A percentile compares a stretch with the other conserved stretches of the same genome.
Conservation (phyloP, 2,888 invertebrate species). For the Protula sp. region DNA sequence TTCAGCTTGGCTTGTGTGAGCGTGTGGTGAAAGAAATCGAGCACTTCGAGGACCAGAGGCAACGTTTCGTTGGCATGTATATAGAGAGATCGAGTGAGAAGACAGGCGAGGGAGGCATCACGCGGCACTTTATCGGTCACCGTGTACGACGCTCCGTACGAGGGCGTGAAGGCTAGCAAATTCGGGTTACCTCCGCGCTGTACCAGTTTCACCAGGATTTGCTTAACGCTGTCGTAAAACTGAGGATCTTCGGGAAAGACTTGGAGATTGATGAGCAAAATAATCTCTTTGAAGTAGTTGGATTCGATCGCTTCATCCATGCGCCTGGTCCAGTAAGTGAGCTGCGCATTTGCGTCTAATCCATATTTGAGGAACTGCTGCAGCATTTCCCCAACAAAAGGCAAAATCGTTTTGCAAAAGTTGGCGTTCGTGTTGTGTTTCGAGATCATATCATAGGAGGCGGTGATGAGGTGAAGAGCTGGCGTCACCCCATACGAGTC, state of each 20-base stretch:
- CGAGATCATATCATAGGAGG: conserved; percentile 21
- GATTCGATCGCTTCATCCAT: conserved; percentile 25
- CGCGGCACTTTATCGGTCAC: conserved; percentile 10
- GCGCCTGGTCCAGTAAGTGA: conserved; percentile 23
- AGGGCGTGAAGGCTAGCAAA: conserved; percentile 21
- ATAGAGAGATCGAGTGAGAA: conserved; percentile 18
- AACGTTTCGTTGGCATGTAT: conserved; percentile 6
- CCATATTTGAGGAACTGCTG: conserved; percentile 22
- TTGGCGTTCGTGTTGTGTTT: conserved; percentile 12
- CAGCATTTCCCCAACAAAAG: conserved; percentile 21
- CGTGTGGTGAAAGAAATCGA: conserved; percentile 16
- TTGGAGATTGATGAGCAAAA: conserved; percentile 21
- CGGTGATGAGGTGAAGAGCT: conserved; percentile 19
- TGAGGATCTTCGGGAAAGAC: conserved; percentile 14
- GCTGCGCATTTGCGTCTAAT: conserved; percentile 18
- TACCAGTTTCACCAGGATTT: conserved; percentile 18
- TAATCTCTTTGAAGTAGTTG: conserved; percentile 25
- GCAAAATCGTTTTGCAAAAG: conserved; percentile 22
- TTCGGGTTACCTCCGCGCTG: conserved; percentile 25
- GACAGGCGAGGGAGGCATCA: conserved; percentile 17
- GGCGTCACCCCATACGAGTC: conserved; percentile 25
- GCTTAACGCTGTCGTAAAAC: conserved; percentile 18
- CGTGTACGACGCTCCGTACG: conserved; percentile 17
- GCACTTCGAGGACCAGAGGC: conserved; percentile 13
- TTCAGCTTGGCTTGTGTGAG: conserved; percentile 20